A percentile compares a stretch with the other conserved stretches of the same genome.
Conservation (phyloP, 2,888 invertebrate species). For the Monochamus alternatus region DNA sequence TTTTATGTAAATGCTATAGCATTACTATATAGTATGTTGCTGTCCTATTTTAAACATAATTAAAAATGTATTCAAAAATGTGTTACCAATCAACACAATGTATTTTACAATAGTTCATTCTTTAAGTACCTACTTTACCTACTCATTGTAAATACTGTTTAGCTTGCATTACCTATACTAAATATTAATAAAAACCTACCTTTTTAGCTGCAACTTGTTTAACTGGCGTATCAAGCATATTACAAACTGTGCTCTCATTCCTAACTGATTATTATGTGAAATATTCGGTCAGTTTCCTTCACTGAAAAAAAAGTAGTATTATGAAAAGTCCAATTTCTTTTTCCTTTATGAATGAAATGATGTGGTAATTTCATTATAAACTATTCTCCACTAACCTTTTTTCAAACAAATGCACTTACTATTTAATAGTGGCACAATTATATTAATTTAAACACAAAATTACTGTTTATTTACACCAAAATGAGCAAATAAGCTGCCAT, state of each 20-base stretch:
- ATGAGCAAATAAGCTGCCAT: neutral
- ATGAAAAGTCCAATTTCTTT: neutral
- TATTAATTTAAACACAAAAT: neutral
- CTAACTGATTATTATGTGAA: slow-evolving; percentile 9
- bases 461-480: neutral
- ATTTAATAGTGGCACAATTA: neutral
- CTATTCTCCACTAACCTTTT: neutral
- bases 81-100: too few relatives aligned
- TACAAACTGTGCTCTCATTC: slow-evolving; percentile 21
- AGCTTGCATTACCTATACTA: too few relatives aligned
- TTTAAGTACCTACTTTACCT: too few relatives aligned
- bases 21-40: slow-evolving; percentile 89
- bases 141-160: too few relatives aligned
- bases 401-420: neutral
- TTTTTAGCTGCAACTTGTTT: slow-evolving; percentile 6
- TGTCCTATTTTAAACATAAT: slow-evolving; percentile 90
- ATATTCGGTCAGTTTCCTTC: neutral
- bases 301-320: neutral
- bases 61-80: neutral
- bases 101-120: too few relatives aligned
- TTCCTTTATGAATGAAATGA: neutral
- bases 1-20: slow-evolving; percentile 90
- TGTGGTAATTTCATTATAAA: neutral
- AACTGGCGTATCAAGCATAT: slow-evolving; percentile 29
- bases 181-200: slow-evolving; percentile 2